A percentile compares a stretch with the other conserved stretches of the same genome.
phyloP scores from a whole-genome alignment of 2,113 vertebrate species.

The Eubucco bourcierii region DNA sequence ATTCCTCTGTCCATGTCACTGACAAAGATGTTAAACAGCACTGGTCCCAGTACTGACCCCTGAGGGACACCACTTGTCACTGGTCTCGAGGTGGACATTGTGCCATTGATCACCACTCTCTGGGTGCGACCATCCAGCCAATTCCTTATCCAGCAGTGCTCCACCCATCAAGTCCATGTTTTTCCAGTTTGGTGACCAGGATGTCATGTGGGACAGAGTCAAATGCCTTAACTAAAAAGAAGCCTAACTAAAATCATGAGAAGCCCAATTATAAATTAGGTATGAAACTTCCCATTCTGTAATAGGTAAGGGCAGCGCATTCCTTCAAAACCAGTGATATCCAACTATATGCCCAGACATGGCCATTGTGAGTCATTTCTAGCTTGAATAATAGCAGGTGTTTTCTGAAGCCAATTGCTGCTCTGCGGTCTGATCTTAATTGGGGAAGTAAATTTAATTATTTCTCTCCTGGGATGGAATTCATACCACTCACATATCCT shows the following conservation, averaged over 20 bases:
- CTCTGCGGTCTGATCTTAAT: conserved; percentile 17
- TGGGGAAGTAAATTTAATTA: conserved; percentile 39
- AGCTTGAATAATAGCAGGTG: neutral
- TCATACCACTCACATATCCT: neutral
- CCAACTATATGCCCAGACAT: conserved; percentile 17
- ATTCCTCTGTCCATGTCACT: no score
- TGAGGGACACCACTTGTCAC: no score
- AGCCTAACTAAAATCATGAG: neutral
- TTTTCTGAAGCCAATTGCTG: conserved; percentile 1
- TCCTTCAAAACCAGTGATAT: neutral
- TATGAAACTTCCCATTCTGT: neutral
- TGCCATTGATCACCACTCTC: no score
- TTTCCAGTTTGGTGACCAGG: no score
- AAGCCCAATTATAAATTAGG: neutral
- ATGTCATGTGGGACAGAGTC: no score
- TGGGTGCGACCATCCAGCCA: no score
- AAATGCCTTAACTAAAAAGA: conserved; percentile 32
- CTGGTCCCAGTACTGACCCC: no score
- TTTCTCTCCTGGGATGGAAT: conserved; percentile 9
- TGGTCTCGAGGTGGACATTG: no score
- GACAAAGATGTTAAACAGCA: no score
- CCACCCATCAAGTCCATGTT: no score
- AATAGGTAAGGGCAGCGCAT: neutral
- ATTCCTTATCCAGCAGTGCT: no score
- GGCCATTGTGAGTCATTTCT: conserved; percentile 1